Base-by-base conservation (phyloP, 2,888 invertebrate genomes). In the Thereva nobilitata region DNA sequence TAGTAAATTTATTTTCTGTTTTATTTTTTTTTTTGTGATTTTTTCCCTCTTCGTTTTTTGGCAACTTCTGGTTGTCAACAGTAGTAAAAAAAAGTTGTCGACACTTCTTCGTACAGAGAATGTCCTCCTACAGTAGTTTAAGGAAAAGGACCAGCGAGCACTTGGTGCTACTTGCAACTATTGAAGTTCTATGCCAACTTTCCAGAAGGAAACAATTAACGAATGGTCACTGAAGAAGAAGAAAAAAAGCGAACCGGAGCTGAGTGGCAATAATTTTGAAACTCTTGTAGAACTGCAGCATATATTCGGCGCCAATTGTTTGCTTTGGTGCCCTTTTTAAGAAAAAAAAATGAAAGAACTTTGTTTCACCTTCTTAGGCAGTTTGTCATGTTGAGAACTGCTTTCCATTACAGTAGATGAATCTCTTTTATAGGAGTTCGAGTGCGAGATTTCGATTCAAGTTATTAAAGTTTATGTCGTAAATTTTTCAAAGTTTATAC, bases 191-290 rank as follows among this genome's bases (percentile, higher is more conserved):
- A 68, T 68, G 68, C 68, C 61, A 68, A 68, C 68, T 68, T 65
- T 65, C 37, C 40, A 49, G 65, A 68, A 57, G 68, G 68, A 68
- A 68, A 68, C 68, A 68, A 68, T 68, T 68, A 68, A 68, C 68
- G 66, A 61, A 50, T 61, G 61, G 49, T 50, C 61, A 40, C 6
- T 61, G 50, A 38, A 50, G 8, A 37, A 4, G 38, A 49, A 12
- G 8, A 45, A 23, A 12, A 42, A n/a, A 37, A 9, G 9, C 56
- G 41, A 56, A 42, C 34, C 7, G 40, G 12, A 59, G 35, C 40
- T 47, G 37, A 47, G n/a, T 45, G 34, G 49, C 41, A 38, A 47
- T 50, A 61, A 61, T 61, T 61, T 23, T 61, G 45, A 59, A 59
- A 23, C 57, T 59, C 63, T 64, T 34, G 52, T 37, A 12, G 41